These are phyloP conservation scores for Brachionus angularis DNA, from an alignment of 1,140 invertebrate genomes.

Conservation along the genomic window DNA sequence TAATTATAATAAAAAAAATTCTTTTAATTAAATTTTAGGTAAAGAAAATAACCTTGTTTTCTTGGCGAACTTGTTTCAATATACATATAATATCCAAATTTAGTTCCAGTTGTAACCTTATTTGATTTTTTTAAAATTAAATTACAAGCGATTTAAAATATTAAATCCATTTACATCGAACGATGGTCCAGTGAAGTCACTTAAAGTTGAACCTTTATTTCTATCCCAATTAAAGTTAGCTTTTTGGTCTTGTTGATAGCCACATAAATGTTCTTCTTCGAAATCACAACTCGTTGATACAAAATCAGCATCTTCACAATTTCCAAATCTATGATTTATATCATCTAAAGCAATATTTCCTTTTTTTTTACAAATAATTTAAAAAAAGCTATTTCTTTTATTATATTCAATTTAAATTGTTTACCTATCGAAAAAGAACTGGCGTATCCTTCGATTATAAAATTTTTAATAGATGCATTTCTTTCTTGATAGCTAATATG, in stretches of 20 bases:
- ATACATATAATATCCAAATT: constrained; percentile 47
- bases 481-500: not conserved
- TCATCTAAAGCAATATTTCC: constrained; percentile 3
- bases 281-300: constrained; percentile 10
- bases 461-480: not conserved
- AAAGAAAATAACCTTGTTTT: not conserved
- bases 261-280: constrained; percentile 36
- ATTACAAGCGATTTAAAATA: not conserved
- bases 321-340: not conserved
- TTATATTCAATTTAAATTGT: too few species aligned
- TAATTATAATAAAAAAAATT: too few species aligned
- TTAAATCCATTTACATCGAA: constrained; percentile 45
- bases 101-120: constrained; percentile 44
- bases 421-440: not conserved
- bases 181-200: constrained; percentile 49
- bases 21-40: too few species aligned
- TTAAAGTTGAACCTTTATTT: constrained; percentile 46
- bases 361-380: too few species aligned
- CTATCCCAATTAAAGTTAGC: constrained; percentile 43
- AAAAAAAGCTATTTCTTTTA: too few species aligned
- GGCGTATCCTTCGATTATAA: not conserved
- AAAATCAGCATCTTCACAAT: not conserved
- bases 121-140: not conserved
- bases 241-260: constrained; percentile 10
- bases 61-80: constrained; percentile 43